These are phyloP conservation scores for Nipponia nippon DNA, from an alignment of 2,113 vertebrate genomes.

Conservation along the genomic window DNA sequence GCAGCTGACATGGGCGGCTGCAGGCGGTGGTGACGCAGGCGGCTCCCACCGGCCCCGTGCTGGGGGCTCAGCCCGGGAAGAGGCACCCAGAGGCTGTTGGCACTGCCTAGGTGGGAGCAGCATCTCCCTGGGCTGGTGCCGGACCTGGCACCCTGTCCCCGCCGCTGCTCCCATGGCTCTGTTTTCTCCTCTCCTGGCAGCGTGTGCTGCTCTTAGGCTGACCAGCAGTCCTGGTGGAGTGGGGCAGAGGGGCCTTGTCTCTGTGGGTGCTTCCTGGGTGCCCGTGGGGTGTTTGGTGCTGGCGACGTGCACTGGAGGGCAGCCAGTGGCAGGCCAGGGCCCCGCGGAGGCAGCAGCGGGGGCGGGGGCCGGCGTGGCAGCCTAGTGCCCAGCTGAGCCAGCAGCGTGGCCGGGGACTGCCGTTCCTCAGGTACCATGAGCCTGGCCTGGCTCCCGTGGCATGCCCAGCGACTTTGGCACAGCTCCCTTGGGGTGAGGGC, in stretches of 20 bases:
- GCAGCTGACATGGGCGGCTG: constrained; percentile 63
- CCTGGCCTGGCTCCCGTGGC: neutral
- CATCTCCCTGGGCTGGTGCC: neutral
- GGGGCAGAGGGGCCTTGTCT: neutral
- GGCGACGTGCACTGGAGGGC: neutral
- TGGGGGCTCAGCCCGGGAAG: neutral
- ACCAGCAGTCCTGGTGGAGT: accelerated
- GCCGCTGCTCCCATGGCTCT: accelerated
- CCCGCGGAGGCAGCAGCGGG: neutral
- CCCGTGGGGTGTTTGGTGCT: neutral
- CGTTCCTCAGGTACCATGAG: neutral
- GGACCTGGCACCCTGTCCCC: neutral
- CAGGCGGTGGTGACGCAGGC: neutral
- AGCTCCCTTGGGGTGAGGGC: neutral
- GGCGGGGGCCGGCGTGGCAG: neutral
- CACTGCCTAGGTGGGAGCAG: neutral
- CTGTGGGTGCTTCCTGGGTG: neutral
- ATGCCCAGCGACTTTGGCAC: accelerated
- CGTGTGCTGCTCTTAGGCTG: neutral
- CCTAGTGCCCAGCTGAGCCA: neutral
- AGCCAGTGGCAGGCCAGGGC: neutral
- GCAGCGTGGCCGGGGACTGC: neutral
- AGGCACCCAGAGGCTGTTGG: neutral
- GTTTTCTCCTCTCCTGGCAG: neutral
- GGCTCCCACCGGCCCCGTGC: neutral